These are phyloP conservation scores for Tetramorium simillimum DNA, from an alignment of 1,140 invertebrate species.

Conservation along the genomic window DNA sequence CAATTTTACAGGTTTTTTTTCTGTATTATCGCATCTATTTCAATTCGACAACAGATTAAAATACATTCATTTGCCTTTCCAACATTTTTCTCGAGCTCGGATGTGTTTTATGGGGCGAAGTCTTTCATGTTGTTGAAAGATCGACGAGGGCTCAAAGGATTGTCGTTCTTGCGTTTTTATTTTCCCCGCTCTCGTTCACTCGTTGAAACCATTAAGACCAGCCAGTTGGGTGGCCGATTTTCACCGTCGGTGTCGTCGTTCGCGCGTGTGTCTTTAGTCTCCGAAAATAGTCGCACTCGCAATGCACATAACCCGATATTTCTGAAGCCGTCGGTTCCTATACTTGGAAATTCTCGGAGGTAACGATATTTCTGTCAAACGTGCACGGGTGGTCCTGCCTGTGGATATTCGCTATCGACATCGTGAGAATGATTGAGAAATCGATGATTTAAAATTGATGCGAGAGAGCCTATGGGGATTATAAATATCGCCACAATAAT, in stretches of 20 bases:
- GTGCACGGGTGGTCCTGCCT: conserved; percentile 59
- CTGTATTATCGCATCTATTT: not conserved
- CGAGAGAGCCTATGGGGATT: not conserved
- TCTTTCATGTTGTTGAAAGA: conserved; percentile 19
- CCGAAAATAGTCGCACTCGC: conserved; percentile 64
- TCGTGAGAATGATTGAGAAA: not conserved
- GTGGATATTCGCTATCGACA: conserved; percentile 61
- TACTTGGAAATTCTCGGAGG: conserved; percentile 67
- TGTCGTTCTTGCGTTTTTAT: conserved; percentile 30
- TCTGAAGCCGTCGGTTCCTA: conserved; percentile 47
- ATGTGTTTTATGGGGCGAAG: not conserved
- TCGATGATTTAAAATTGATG: not conserved
- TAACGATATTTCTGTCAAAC: conserved; percentile 60
- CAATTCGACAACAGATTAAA: conserved; percentile 1
- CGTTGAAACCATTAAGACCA: conserved; percentile 60
- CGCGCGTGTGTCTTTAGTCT: conserved; percentile 35
- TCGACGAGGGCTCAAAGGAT: conserved; percentile 54
- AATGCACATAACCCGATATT: conserved; percentile 51
- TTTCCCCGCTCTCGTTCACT: conserved; percentile 40
- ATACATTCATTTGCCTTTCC: not conserved
- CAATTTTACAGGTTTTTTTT: not conserved
- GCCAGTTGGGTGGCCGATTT: conserved; percentile 70
- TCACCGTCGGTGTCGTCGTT: conserved; percentile 57
- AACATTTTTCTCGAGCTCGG: not conserved
- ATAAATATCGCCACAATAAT: not conserved